phyloP scores from a whole-genome alignment of 2,797 vertebrate genomes.

The Centropyge bicolor region DNA sequence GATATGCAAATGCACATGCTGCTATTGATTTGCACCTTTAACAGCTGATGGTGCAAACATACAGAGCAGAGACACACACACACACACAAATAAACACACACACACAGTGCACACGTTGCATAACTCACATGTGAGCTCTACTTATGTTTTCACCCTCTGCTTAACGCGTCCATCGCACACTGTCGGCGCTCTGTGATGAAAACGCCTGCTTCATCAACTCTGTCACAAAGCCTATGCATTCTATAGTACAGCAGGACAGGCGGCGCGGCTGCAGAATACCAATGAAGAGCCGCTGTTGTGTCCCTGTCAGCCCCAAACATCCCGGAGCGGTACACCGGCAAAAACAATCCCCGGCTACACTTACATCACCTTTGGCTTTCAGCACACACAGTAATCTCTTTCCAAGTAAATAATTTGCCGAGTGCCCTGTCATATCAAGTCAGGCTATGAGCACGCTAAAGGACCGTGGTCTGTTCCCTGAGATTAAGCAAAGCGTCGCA shows the following conservation, averaged over 20 bases:
- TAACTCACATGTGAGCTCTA: constrained; percentile 6
- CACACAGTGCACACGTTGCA: constrained; percentile 23
- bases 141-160: constrained; percentile 38
- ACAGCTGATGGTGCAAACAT: background rate
- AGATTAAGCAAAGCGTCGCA: constrained; percentile 63
- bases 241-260: constrained; percentile 65
- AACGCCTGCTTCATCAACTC: constrained; percentile 79
- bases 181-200: constrained; percentile 57
- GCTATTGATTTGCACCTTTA: background rate
- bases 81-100: constrained; percentile 11
- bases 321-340: constrained; percentile 25
- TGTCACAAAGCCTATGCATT: constrained; percentile 79
- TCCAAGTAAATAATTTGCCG: constrained; percentile 64
- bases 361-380: constrained; percentile 56
- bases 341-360: constrained; percentile 47
- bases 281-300: constrained; percentile 51
- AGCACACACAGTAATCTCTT: constrained; percentile 50
- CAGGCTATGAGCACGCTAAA: constrained; percentile 24
- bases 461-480: constrained; percentile 45
- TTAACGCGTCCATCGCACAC: constrained; percentile 39
- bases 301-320: constrained; percentile 61
- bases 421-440: constrained; percentile 55
- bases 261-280: constrained; percentile 52
- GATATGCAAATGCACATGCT: background rate
- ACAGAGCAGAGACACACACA: background rate